These are phyloP conservation scores for Taenioides sp. DNA, from an alignment of 2,797 vertebrate species.

Conservation along the genomic window DNA sequence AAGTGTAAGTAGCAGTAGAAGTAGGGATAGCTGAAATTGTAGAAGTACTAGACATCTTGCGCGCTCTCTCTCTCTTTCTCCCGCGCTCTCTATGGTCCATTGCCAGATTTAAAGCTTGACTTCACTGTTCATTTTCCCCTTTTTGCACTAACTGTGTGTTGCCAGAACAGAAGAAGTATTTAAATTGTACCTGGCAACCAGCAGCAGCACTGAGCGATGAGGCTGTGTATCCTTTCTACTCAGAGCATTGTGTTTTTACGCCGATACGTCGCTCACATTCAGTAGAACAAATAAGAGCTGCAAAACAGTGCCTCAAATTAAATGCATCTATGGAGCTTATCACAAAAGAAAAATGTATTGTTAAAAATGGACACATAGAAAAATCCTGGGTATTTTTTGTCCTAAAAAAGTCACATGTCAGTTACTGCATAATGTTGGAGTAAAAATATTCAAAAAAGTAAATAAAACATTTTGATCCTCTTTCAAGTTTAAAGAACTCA, in stretches of 20 bases:
- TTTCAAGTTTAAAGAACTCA: no score
- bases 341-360: not conserved
- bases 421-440: not conserved
- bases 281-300: not conserved
- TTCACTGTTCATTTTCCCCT: constrained; percentile 55
- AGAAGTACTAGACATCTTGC: no score
- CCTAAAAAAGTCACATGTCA: not conserved
- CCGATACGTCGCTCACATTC: constrained; percentile 35
- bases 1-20: no score
- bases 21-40: no score
- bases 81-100: constrained; percentile 53
- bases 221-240: constrained; percentile 31
- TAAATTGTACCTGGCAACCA: constrained; percentile 46
- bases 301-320: not conserved
- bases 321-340: not conserved
- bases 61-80: not conserved
- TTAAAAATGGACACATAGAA: not conserved
- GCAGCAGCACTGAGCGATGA: constrained; percentile 24
- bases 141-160: constrained; percentile 45
- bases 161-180: constrained; percentile 57
- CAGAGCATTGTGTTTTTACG: constrained; percentile 23
- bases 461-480: no score
- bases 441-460: not conserved
- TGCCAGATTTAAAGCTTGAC: constrained; percentile 75
- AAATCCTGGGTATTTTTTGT: not conserved